A percentile compares a stretch with the other conserved stretches of the same genome.
Conservation (phyloP, 2,797 vertebrate species). For the Microchirus variegatus region DNA sequence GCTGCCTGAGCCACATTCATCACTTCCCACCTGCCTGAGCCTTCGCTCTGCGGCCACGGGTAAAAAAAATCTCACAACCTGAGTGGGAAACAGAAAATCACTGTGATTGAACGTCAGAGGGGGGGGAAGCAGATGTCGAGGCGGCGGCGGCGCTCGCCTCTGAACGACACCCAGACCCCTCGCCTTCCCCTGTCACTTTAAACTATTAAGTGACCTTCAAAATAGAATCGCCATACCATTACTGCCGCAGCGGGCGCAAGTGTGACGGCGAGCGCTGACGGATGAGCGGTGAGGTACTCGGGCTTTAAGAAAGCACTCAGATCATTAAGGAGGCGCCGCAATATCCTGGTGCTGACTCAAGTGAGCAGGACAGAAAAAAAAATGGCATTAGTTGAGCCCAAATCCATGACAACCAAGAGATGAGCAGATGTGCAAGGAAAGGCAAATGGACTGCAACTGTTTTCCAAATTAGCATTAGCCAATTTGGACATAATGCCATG, state of each 20-base stretch:
- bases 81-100: constrained; percentile 60
- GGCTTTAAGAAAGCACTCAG: constrained; percentile 50
- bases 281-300: constrained; percentile 39
- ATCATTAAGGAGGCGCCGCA: constrained; percentile 52
- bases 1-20: constrained; percentile 51
- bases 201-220: constrained; percentile 72
- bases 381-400: constrained; percentile 24
- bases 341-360: constrained; percentile 19
- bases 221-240: constrained; percentile 51
- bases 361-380: constrained; percentile 22
- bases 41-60: constrained; percentile 12
- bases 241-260: constrained; percentile 45
- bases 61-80: constrained; percentile 43
- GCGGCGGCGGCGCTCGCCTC: constrained; percentile 48
- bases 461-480: background rate
- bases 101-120: constrained; percentile 70
- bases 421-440: background rate
- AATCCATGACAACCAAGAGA: background rate
- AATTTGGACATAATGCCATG: background rate
- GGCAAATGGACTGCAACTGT: background rate
- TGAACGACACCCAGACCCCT: constrained; percentile 58
- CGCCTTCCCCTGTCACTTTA: constrained; percentile 63
- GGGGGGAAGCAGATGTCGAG: constrained; percentile 74
- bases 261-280: constrained; percentile 50
- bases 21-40: constrained; percentile 54